Conservation (phyloP, 2,888 invertebrate genomes). For the Drosophila quinaria region DNA sequence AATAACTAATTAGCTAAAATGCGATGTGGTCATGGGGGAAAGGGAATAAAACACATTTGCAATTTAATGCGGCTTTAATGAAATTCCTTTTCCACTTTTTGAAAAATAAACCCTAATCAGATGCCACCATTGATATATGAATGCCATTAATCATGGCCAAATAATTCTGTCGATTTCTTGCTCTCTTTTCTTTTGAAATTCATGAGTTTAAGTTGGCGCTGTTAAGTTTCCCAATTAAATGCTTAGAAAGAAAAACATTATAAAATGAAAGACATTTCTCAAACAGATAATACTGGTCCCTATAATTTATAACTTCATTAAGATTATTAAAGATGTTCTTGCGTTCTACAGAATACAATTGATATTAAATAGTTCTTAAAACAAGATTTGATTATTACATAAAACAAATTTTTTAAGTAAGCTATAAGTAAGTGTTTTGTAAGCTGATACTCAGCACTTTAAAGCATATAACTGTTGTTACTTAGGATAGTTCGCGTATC, state of each 20-base stretch:
- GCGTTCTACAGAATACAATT: too few relatives aligned
- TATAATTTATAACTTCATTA: too few relatives aligned
- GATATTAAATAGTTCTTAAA: too few relatives aligned
- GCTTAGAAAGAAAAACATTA: background rate
- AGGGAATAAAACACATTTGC: constrained; percentile 15
- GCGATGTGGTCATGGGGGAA: background rate
- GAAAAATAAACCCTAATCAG: constrained; percentile 19
- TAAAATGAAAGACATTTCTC: background rate
- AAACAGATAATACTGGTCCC: too few relatives aligned
- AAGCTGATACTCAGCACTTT: too few relatives aligned
- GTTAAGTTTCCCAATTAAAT: background rate
- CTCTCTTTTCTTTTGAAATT: constrained; percentile 10
- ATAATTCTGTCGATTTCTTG: background rate
- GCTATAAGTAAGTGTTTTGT: too few relatives aligned
- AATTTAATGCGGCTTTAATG: constrained; percentile 35
- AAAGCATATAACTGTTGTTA: too few relatives aligned
- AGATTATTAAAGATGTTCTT: too few relatives aligned
- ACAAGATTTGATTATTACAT: too few relatives aligned
- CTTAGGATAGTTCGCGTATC: too few relatives aligned
- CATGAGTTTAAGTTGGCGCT: constrained; percentile 6
- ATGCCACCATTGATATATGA: constrained; percentile 18
- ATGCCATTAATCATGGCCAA: constrained; percentile 34
- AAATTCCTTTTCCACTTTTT: constrained; percentile 25
- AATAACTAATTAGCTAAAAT: constrained; percentile 32
- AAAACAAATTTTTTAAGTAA: too few relatives aligned